These are phyloP conservation scores for Neodontobutis hainanensis DNA, from an alignment of 2,113 vertebrate species.

Conservation along the genomic window DNA sequence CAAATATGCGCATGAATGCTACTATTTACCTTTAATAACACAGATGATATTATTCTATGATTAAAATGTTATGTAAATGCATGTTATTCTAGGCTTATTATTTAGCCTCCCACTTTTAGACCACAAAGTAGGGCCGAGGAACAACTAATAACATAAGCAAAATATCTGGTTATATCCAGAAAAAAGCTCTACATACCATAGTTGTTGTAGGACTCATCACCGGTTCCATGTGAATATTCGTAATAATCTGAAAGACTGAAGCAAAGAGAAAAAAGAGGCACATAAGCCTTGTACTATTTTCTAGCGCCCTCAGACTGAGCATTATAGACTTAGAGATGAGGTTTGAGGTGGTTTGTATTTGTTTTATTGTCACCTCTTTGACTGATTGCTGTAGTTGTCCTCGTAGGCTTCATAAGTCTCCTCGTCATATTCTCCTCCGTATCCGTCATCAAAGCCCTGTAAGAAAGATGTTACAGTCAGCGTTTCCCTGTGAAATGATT, in stretches of 20 bases:
- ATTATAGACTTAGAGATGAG: too few relatives aligned
- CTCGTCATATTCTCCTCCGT: constrained; percentile 93
- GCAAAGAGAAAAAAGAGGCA: constrained; percentile 54
- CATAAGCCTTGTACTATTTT: not conserved
- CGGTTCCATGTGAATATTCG: constrained; percentile 90
- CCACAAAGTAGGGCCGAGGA: not conserved
- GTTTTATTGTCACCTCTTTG: constrained; percentile 85
- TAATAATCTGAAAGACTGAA: constrained; percentile 94
- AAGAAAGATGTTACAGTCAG: constrained; percentile 27
- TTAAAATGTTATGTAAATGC: not conserved
- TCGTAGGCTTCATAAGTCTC: constrained; percentile 92
- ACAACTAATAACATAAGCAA: not conserved
- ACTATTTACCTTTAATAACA: constrained; percentile 21
- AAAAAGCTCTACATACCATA: constrained; percentile 86
- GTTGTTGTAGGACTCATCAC: constrained; percentile 91
- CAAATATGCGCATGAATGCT: not conserved
- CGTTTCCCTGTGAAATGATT: constrained; percentile 28
- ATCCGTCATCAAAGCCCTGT: constrained; percentile 94
- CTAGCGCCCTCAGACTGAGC: too few relatives aligned
- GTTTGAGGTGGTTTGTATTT: not conserved
- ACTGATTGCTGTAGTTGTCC: constrained; percentile 87
- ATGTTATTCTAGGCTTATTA: constrained; percentile 1
- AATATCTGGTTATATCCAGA: constrained; percentile 6
- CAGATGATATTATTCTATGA: not conserved
- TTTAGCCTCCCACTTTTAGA: not conserved